A percentile compares a stretch with the other conserved stretches of the same genome.
These are phyloP conservation scores for Sussaba pulchella DNA, from an alignment of 2,888 invertebrate species.

Conservation along the genomic window DNA sequence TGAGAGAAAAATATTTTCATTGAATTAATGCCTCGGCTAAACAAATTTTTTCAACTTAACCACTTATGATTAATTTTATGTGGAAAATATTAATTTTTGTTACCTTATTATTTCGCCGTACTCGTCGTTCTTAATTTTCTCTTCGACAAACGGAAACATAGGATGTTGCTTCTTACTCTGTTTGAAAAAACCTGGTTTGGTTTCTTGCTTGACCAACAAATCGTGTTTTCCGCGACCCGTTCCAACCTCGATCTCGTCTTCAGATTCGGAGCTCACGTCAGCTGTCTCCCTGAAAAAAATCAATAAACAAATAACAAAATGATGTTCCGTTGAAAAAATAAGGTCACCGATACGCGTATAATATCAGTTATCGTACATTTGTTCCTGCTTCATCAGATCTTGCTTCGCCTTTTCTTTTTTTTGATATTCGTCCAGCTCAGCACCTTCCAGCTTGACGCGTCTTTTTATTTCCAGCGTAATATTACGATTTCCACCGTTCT, in stretches of 20 bases:
- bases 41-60: no score
- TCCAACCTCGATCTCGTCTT: constrained; percentile 93
- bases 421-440: constrained; percentile 91
- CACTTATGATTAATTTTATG: no score
- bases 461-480: constrained; percentile 90
- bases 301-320: background rate
- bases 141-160: constrained; percentile 98
- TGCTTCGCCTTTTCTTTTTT: constrained; percentile 87
- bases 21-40: no score
- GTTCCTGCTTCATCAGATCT: constrained; percentile 83
- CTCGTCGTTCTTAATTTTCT: constrained; percentile 96
- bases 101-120: constrained; percentile 97
- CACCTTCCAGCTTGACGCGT: constrained; percentile 91
- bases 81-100: no score
- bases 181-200: constrained; percentile 92
- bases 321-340: background rate
- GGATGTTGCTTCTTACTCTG: constrained; percentile 96
- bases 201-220: constrained; percentile 92
- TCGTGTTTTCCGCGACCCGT: constrained; percentile 93
- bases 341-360: background rate
- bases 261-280: constrained; percentile 92
- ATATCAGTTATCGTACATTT: constrained; percentile 76
- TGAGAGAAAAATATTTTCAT: no score
- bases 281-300: constrained; percentile 87
- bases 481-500: constrained; percentile 90